Base-by-base conservation (phyloP, 2,113 vertebrate genomes). In the Phoenicopterus ruber region DNA sequence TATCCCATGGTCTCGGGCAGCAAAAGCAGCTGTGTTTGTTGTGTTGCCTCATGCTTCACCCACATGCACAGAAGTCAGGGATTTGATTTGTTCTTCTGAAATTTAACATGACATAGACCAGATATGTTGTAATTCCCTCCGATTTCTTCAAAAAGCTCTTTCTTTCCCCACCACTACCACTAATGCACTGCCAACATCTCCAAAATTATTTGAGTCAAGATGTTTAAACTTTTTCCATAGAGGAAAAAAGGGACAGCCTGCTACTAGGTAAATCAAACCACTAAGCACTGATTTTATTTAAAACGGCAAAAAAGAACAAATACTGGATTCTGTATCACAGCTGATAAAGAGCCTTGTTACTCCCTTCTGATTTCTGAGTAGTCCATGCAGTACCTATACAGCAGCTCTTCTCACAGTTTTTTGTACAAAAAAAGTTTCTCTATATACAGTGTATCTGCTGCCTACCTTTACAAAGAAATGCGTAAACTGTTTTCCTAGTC, bases 341-440 rank as follows among this genome's bases (percentile, higher is more conserved):
- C 29, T 89, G 26, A 92, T 90, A 87, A 87, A 92, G 40, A 85
- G 31, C 28, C 57, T 96, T 91, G 42, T 85, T 90, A 89, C 26
- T 63, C 61, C 79, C 78, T 82, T 93, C 77, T 82, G 49, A 94
- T 85, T 97, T 72, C 42, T 8, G 3, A 38, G 40, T 54, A 86
- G 50, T 91, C 42, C 69, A 32, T 16, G 49, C 24, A 91, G 26
- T 46, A 94, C 5, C 1, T 28, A 52, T 9, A 63, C 7, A 61
- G 36, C 42, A 83, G 29, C 28, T 66, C 58, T 86, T 76, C 54
- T 20, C 4, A 44, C 54, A 85, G 54, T 12, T 57, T 71, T 69
- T 42, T 19, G 55, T 50, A 31, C 34, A 57, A 61, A 49, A 55
- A n/a, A 86, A 7, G 22, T 80, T 82, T 55, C 47, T 81, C 74